These are phyloP conservation scores for Eurois occulta DNA, from an alignment of 2,888 invertebrate species.

Conservation along the genomic window DNA sequence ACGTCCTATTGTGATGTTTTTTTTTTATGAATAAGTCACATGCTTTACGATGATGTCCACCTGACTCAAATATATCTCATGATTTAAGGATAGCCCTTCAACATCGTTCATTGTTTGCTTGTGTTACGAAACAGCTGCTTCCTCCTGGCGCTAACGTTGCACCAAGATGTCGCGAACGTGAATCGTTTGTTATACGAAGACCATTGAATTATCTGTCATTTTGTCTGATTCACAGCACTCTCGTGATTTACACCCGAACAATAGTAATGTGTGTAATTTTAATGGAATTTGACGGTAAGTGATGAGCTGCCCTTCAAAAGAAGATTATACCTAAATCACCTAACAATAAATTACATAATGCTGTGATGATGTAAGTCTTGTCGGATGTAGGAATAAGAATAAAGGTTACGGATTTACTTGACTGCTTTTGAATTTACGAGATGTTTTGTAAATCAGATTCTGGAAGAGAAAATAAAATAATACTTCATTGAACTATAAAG, in stretches of 20 bases:
- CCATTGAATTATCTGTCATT: slow-evolving; percentile 64
- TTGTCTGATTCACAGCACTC: slow-evolving; percentile 52
- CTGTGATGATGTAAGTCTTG: slow-evolving; percentile 32
- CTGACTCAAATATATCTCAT: slow-evolving; percentile 19
- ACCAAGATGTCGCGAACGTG: slow-evolving; percentile 61
- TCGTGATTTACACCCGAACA: slow-evolving; percentile 56
- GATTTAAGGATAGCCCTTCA: slow-evolving; percentile 60
- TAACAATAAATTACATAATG: slow-evolving; percentile 52
- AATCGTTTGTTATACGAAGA: slow-evolving; percentile 61
- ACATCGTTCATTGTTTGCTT: slow-evolving; percentile 71
- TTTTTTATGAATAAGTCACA: background rate
- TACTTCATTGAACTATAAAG: background rate
- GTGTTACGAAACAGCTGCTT: slow-evolving; percentile 71
- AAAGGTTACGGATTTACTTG: background rate
- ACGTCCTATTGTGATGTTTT: background rate
- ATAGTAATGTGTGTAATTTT: slow-evolving; percentile 65
- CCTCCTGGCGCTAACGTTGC: slow-evolving; percentile 60
- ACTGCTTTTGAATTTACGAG: background rate
- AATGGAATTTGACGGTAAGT: slow-evolving; percentile 59
- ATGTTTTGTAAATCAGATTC: background rate
- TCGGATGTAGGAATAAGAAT: background rate
- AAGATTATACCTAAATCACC: slow-evolving; percentile 23
- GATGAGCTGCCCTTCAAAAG: slow-evolving; percentile 52
- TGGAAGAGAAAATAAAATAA: background rate
- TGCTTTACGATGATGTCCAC: background rate